Evolutionary conservation across 2,797 vertebrate species (phyloP), one percentile per base, ranked within the genome.

Genomic region (Valencia hispanica): DNA sequence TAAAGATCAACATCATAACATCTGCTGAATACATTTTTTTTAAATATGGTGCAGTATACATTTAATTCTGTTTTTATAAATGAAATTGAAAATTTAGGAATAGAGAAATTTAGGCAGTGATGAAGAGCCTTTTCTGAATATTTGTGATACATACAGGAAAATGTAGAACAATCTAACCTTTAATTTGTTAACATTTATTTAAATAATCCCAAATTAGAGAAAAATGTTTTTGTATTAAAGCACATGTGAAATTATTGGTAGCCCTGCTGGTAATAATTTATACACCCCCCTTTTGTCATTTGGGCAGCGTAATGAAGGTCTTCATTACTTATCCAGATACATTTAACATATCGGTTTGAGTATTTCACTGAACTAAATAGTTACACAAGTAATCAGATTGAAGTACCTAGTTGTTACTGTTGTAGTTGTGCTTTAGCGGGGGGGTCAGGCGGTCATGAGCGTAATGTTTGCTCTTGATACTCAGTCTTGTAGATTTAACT

Each of bases 11-110:
- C 71, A 79, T 74, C 51, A 68, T 57, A 59, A 43, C 71, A 70
- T 70, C 68, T 78, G 80, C 70, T 36, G 22, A 80, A 66, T 72
- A 76, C n/a, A n/a, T 73, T 81, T 72, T 72, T 85, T 76, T 27
- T 73, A 66, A 66, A 34, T 65, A 3, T 32, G 41, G 18, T 59
- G 55, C 50, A 50, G 18, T 32, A 17, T 18, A 25, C 47, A 70
- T 12, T 7, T 11, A 30, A 25, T 51, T 70, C 45, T 18, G 17
- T 61, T 20, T 47, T 15, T 47, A 2, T 15, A 47, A 47, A 17
- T 15, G 15, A 17, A 47, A 47, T 17, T 47, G 9, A 9, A 47
- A 47, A 47, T 47, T 47, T 47, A 2, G 45, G 45, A 2, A 47
- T 47, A 17, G 4, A 47, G 45, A 51, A 20, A 22, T 65, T 39